Evolutionary conservation across 2,113 vertebrate genomes (phyloP), one percentile per base, ranked within the genome.

Genomic region (Xiphophorus maculatus): DNA sequence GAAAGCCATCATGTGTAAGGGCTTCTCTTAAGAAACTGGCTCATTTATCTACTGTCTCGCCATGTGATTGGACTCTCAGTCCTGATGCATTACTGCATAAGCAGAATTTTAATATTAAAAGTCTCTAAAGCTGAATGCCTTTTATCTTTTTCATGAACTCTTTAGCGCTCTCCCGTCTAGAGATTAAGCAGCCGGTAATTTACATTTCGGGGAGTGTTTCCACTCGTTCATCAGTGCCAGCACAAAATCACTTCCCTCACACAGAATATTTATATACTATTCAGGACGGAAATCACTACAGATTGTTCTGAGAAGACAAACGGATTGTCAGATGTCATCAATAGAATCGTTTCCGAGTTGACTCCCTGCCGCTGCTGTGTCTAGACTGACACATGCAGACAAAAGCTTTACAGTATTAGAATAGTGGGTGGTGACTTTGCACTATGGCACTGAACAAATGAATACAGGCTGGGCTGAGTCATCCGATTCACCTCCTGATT

Each of bases 401-500:
- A 87, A 88, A 90, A 85, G 83, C 84, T 83, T 84, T 79, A 69
- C 82, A 86, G 85, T 73, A 71, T 80, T 82, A 73, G 81, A 83
- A 44, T 74, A 61, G 90, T 90, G 89, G 88, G 89, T 42, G 86
- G 87, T 60, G 77, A 88, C 79, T 78, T 67, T 71, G 87, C 29
- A 66, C 82, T 69, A 74, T 78, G 71, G 83, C 80, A 77, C 77
- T 63, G 86, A 88, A 84, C 74, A 85, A 78, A 88, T 91, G 82
- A 89, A 88, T 77, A 51, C 87, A 77, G 77, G 73, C 82, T 63
- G 71, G 76, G 79, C 80, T 85, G 85, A 89, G 79, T 88, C 84
- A 89, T 88, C 76, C 66, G 81, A 90, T 90, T 90, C 90, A 90
- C 86, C 89, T 86, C 88, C 72, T 83, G 90, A 91, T 92, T 91